Evolutionary conservation across 2,888 invertebrate species (phyloP).

Genomic region (Deilephila porcellus): DNA sequence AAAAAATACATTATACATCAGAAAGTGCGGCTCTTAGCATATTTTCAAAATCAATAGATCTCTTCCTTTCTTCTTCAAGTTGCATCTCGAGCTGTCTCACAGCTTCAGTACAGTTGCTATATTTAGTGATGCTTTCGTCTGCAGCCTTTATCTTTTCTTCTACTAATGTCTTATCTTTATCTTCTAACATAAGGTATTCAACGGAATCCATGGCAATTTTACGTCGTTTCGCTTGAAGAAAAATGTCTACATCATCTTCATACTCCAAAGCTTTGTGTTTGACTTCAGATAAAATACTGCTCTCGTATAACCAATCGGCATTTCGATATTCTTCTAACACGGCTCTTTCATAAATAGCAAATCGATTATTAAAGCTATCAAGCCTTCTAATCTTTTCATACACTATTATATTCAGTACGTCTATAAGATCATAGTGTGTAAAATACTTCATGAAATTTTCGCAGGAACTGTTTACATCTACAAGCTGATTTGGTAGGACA

Average conservation of each 20-base stretch:
- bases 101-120: slow-evolving; percentile 65
- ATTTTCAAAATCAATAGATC: slow-evolving; percentile 78
- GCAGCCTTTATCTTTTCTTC: slow-evolving; percentile 66
- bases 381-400: slow-evolving; percentile 81
- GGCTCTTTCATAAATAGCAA: slow-evolving; percentile 85
- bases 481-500: slow-evolving; percentile 68
- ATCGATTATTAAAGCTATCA: slow-evolving; percentile 73
- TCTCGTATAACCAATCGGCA: slow-evolving; percentile 85
- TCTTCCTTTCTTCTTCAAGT: slow-evolving; percentile 75
- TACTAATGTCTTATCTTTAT: slow-evolving; percentile 69
- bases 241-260: slow-evolving; percentile 70
- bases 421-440: slow-evolving; percentile 78
- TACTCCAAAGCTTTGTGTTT: slow-evolving; percentile 70
- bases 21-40: slow-evolving; percentile 74
- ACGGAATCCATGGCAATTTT: slow-evolving; percentile 68
- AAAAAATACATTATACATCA: slow-evolving; percentile 49
- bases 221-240: slow-evolving; percentile 72
- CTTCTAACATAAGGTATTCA: slow-evolving; percentile 74
- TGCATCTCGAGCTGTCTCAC: slow-evolving; percentile 77
- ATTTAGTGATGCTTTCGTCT: slow-evolving; percentile 65
- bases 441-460: slow-evolving; percentile 70
- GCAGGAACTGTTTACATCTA: slow-evolving; percentile 64
- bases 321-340: slow-evolving; percentile 81
- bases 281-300: slow-evolving; percentile 58
- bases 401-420: slow-evolving; percentile 82